A percentile compares a stretch with the other conserved stretches of the same genome.
Evolutionary conservation across 2,113 vertebrate species (phyloP).

Genomic region (Heterocephalus glaber): DNA sequence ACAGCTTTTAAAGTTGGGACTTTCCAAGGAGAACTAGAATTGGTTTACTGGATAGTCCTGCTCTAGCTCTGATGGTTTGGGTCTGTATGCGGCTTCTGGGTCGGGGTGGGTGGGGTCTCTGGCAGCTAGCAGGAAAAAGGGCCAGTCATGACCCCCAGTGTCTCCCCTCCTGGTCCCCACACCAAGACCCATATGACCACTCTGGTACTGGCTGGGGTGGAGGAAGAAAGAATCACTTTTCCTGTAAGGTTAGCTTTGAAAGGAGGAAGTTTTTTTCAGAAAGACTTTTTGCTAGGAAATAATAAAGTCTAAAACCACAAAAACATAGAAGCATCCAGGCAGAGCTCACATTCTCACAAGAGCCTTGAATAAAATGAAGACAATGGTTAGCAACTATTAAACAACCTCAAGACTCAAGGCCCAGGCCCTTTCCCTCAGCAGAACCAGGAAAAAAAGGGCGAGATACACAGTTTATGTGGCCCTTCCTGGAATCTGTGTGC

Average conservation of each 20-base stretch:
- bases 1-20: neutral
- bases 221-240: neutral
- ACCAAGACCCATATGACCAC: neutral
- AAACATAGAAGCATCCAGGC: neutral
- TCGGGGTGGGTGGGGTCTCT: neutral
- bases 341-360: neutral
- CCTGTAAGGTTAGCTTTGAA: neutral
- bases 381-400: neutral
- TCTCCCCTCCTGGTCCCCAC: neutral
- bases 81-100: neutral
- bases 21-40: neutral
- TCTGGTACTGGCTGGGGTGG: neutral
- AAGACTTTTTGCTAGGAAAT: conserved; percentile 21
- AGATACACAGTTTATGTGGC: rapidly evolving
- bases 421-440: neutral
- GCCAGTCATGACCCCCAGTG: neutral
- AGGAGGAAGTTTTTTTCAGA: neutral
- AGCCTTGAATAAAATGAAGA: neutral
- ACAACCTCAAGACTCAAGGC: neutral
- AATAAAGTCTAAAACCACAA: neutral
- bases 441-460: neutral
- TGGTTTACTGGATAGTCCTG: neutral
- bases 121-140: neutral
- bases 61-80: neutral
- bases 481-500: neutral